These are phyloP conservation scores for Drosophila monieri DNA, from an alignment of 2,888 invertebrate species.

Conservation along the genomic window DNA sequence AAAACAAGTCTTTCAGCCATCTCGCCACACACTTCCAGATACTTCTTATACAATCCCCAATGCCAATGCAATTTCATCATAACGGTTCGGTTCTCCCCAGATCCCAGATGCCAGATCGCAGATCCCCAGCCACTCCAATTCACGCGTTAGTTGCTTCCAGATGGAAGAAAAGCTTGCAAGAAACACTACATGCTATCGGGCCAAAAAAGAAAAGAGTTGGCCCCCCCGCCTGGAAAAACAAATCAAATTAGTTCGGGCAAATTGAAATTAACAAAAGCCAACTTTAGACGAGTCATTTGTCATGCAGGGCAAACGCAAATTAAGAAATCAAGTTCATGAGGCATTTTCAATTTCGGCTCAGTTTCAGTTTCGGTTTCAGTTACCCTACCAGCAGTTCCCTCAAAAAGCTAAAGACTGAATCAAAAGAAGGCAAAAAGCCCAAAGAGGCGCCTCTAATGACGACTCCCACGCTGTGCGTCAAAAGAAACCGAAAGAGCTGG, in stretches of 20 bases:
- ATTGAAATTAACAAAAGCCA: slow-evolving; percentile 55
- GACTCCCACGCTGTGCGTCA: slow-evolving; percentile 44
- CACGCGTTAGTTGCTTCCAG: too few species aligned
- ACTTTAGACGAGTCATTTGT: slow-evolving; percentile 40
- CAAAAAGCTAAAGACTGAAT: not conserved
- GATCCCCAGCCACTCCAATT: not conserved
- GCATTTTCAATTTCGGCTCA: slow-evolving; percentile 66
- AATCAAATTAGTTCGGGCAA: slow-evolving; percentile 71
- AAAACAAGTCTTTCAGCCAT: slow-evolving; percentile 30
- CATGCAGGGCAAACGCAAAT: slow-evolving; percentile 57
- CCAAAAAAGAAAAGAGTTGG: not conserved
- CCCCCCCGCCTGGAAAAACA: slow-evolving; percentile 39
- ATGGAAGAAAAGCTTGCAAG: too few species aligned
- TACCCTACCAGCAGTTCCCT: slow-evolving; percentile 35
- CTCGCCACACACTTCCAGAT: slow-evolving; percentile 41
- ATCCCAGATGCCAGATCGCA: not conserved
- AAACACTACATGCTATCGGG: too few species aligned
- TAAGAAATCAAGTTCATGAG: slow-evolving; percentile 73
- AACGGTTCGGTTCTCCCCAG: slow-evolving; percentile 52
- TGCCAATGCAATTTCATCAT: slow-evolving; percentile 73
- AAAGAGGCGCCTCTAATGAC: slow-evolving; percentile 13
- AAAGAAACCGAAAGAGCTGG: slow-evolving; percentile 19
- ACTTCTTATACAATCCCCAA: slow-evolving; percentile 65
- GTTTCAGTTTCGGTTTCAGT: slow-evolving; percentile 36
- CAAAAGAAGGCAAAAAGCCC: slow-evolving; percentile 3